Percentiles rank a stretch among this genome's conserved stretches.
phyloP scores from a whole-genome alignment of 2,888 invertebrate species.

The Coremacera marginata region DNA sequence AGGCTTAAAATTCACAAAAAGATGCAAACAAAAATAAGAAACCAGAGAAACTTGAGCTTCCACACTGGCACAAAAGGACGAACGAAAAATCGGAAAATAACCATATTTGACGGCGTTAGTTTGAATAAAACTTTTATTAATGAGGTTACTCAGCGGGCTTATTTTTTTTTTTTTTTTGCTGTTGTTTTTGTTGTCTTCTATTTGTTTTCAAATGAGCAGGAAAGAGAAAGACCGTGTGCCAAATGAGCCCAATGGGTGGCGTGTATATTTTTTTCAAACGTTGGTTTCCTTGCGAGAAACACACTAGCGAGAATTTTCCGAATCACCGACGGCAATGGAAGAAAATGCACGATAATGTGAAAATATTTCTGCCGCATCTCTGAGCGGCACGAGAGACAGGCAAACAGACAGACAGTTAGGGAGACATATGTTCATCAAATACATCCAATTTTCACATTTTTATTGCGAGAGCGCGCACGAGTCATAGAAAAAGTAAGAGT shows the following conservation, averaged over 20 bases:
- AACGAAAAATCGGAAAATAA: constrained; percentile 8
- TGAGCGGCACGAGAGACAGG: constrained; percentile 4
- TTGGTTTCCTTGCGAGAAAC: background rate
- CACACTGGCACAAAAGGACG: background rate
- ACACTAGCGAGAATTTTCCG: background rate
- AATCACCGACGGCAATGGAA: constrained; percentile 10
- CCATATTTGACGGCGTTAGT: background rate
- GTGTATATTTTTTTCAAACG: too few species aligned
- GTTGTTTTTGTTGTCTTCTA: background rate
- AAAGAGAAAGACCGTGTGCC: background rate
- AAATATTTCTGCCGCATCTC: background rate
- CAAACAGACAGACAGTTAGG: constrained; percentile 1
- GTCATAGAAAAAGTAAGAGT: constrained; percentile 4
- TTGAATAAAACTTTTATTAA: constrained; percentile 7
- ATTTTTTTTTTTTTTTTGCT: background rate
- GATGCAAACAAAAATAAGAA: constrained; percentile 3
- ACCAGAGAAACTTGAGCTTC: background rate
- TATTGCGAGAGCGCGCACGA: background rate
- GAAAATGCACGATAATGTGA: background rate
- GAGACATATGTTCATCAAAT: background rate
- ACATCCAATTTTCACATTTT: background rate
- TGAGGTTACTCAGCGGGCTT: constrained; percentile 23
- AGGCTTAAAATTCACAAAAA: background rate
- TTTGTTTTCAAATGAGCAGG: background rate
- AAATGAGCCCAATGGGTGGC: background rate